A percentile compares a stretch with the other conserved stretches of the same genome.
Evolutionary conservation across 2,888 invertebrate species (phyloP).

Genomic region (Protophormia terraenovae): DNA sequence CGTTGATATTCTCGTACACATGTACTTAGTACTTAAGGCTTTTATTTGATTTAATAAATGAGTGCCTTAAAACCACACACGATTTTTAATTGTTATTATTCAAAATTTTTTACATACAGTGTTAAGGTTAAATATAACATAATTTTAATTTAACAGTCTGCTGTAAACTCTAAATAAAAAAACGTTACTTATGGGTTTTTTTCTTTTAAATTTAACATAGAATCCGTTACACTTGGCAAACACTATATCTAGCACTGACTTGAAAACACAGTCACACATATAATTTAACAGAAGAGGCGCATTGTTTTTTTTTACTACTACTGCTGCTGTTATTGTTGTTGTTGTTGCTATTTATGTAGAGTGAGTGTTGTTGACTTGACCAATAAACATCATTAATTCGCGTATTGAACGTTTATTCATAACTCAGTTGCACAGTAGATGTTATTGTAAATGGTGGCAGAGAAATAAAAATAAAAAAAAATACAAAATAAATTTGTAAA

Average conservation of each 20-base stretch:
- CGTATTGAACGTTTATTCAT: slow-evolving; percentile 45
- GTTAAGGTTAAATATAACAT: not conserved
- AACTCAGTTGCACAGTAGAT: slow-evolving; percentile 64
- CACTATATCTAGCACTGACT: not conserved
- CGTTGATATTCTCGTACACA: no score
- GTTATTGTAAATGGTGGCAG: slow-evolving; percentile 55
- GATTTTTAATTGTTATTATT: no score
- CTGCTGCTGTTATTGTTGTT: not conserved
- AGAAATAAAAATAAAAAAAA: not conserved
- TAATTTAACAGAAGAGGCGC: slow-evolving; percentile 28
- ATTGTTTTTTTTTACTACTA: slow-evolving; percentile 40
- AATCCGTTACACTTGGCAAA: slow-evolving; percentile 45
- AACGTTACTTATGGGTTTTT: not conserved
- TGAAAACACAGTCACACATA: not conserved
- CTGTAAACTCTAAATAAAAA: slow-evolving; percentile 10
- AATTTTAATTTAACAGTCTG: slow-evolving; percentile 7
- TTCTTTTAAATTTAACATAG: slow-evolving; percentile 33
- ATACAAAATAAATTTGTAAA: not conserved
- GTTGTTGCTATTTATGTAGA: slow-evolving; percentile 23
- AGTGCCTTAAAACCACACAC: no score
- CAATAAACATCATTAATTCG: slow-evolving; percentile 55
- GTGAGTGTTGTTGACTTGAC: slow-evolving; percentile 47
- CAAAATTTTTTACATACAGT: no score
- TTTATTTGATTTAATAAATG: no score
- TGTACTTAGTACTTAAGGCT: no score